phyloP scores from a whole-genome alignment of 2,113 vertebrate species.

The Mugil cephalus region DNA sequence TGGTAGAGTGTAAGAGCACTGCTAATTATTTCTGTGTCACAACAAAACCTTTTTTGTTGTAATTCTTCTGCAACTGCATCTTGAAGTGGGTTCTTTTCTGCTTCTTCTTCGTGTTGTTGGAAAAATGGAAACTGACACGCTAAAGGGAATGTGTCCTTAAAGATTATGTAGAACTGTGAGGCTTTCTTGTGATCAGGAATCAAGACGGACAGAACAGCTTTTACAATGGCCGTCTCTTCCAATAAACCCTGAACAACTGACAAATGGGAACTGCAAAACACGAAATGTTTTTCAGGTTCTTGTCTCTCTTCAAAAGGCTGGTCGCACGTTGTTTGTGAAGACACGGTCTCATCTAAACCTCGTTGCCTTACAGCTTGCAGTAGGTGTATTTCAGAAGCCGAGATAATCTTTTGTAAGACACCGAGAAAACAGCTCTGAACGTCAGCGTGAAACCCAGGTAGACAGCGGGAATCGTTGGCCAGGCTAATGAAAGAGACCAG shows the following conservation, averaged over 20 bases:
- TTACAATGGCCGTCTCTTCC: constrained; percentile 85
- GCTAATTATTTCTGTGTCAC: constrained; percentile 63
- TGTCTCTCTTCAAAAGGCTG: constrained; percentile 13
- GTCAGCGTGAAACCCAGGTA: constrained; percentile 62
- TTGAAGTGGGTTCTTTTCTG: constrained; percentile 54
- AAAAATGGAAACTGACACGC: constrained; percentile 51
- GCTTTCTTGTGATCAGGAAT: constrained; percentile 57
- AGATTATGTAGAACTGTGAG: constrained; percentile 74
- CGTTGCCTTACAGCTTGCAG: constrained; percentile 23
- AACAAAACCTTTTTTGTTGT: constrained; percentile 66
- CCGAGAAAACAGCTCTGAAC: constrained; percentile 71
- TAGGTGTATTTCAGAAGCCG: constrained; percentile 68
- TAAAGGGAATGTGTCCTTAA: constrained; percentile 82
- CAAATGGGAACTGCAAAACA: constrained; percentile 13
- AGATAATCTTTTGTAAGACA: constrained; percentile 80
- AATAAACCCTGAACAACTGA: constrained; percentile 45
- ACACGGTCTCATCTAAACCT: constrained; percentile 1
- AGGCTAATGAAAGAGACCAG: constrained; percentile 83
- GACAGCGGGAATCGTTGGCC: constrained; percentile 75
- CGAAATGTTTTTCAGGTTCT: constrained; percentile 15
- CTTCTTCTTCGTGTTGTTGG: constrained; percentile 60
- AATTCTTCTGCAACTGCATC: constrained; percentile 79
- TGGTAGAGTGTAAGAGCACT: constrained; percentile 82
- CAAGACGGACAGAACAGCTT: constrained; percentile 78
- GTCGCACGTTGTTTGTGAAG: neutral